These are phyloP conservation scores for Archocentrus centrarchus DNA, from an alignment of 2,113 vertebrate species.

Conservation along the genomic window DNA sequence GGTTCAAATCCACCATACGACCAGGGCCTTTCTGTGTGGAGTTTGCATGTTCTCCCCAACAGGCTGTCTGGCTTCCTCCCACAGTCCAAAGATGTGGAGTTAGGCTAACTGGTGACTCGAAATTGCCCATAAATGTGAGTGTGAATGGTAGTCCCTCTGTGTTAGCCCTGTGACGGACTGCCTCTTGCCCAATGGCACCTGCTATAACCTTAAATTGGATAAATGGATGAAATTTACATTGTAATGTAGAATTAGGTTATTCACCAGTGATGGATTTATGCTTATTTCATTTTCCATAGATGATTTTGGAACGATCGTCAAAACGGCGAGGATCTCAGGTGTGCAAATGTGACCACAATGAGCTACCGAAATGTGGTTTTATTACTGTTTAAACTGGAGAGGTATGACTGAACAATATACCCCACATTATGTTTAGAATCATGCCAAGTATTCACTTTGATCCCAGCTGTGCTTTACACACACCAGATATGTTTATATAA, in stretches of 20 bases:
- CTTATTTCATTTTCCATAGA: not conserved
- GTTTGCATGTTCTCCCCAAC: too few relatives aligned
- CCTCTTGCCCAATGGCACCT: too few relatives aligned
- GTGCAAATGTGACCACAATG: not conserved
- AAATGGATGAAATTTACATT: not conserved
- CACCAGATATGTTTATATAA: not conserved
- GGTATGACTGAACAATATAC: not conserved
- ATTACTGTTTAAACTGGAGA: not conserved
- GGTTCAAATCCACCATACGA: too few relatives aligned
- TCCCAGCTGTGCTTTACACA: not conserved
- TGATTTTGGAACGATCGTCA: not conserved
- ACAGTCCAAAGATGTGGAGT: too few relatives aligned
- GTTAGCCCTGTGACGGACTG: too few relatives aligned
- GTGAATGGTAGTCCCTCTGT: too few relatives aligned
- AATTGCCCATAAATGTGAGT: too few relatives aligned
- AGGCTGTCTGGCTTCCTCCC: too few relatives aligned
- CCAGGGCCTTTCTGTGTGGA: too few relatives aligned
- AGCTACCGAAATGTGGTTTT: not conserved
- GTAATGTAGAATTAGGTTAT: not conserved
- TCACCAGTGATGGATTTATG: not conserved
- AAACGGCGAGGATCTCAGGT: not conserved
- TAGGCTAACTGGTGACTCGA: too few relatives aligned
- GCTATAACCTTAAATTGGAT: too few relatives aligned
- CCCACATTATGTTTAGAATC: not conserved
- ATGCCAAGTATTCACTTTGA: not conserved